Conservation (phyloP, 2,113 vertebrate genomes). For the Phalacrocorax aristotelis region DNA sequence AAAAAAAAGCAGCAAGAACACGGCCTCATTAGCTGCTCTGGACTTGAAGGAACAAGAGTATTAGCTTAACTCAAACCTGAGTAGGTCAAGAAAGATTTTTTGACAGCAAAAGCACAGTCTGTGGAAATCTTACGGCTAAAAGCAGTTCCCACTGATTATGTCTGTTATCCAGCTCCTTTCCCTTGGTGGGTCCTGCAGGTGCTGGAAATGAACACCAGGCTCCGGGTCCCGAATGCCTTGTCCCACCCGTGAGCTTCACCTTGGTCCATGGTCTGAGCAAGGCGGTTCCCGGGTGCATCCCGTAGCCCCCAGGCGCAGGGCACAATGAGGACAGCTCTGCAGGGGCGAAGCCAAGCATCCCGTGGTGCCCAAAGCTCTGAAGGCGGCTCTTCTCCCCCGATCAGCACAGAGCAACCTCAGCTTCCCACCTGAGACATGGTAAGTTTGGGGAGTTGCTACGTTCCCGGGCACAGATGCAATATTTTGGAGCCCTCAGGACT, state of each 20-base stretch:
- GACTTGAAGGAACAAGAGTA: neutral
- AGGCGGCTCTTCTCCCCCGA: neutral
- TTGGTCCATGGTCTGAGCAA: accelerated
- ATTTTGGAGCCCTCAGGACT: neutral
- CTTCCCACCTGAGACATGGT: neutral
- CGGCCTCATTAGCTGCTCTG: neutral
- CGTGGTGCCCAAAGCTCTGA: neutral
- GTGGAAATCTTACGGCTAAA: neutral
- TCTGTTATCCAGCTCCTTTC: neutral
- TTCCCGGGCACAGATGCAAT: neutral
- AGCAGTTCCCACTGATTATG: neutral
- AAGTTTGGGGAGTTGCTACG: neutral
- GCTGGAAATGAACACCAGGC: neutral
- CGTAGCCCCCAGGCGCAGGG: neutral
- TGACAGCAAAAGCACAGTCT: neutral
- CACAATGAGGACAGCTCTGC: no score
- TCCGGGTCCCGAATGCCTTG: no score
- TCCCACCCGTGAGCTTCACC: neutral
- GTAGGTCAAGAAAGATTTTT: neutral
- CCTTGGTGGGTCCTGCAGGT: neutral
- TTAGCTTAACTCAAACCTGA: neutral
- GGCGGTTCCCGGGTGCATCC: neutral
- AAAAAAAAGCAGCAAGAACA: neutral
- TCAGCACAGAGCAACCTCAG: neutral
- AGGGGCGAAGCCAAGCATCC: no score